Evolutionary conservation across 2,888 invertebrate genomes (phyloP).

Genomic region (Drosophila ochracea): DNA sequence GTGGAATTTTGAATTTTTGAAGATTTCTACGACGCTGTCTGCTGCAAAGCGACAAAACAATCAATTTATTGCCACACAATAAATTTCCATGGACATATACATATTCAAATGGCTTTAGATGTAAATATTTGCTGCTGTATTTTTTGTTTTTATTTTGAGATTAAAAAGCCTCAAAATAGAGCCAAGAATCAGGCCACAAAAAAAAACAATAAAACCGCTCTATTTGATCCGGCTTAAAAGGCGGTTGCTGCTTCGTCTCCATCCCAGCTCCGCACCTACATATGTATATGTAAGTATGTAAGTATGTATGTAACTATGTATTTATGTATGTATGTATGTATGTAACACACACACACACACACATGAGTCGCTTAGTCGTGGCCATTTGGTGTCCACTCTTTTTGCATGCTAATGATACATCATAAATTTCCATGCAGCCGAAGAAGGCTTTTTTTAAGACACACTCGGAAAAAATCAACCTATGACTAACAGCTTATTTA

Average conservation of each 20-base stretch:
- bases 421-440: conserved; percentile 74
- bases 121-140: not conserved
- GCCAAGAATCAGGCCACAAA: conserved; percentile 15
- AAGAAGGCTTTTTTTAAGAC: conserved; percentile 5
- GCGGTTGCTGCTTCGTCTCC: conserved; percentile 1
- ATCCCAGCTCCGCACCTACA: not conserved
- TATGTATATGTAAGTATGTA: not conserved
- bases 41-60: conserved; percentile 17
- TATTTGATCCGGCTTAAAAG: conserved; percentile 21
- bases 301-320: too few relatives aligned
- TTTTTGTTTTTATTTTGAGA: not conserved
- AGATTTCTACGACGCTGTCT: conserved; percentile 40
- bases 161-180: conserved; percentile 13
- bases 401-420: conserved; percentile 82
- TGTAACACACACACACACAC: not conserved
- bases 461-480: not conserved
- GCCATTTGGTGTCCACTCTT: conserved; percentile 64
- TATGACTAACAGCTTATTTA: not conserved
- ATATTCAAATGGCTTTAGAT: not conserved
- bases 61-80: conserved; percentile 28
- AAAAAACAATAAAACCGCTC: conserved; percentile 2
- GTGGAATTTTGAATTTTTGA: conserved; percentile 32
- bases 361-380: conserved; percentile 13
- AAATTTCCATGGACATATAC: not conserved
- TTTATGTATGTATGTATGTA: not conserved